Base-by-base conservation (phyloP, 2,888 invertebrate genomes). In the Suillia variegata region DNA sequence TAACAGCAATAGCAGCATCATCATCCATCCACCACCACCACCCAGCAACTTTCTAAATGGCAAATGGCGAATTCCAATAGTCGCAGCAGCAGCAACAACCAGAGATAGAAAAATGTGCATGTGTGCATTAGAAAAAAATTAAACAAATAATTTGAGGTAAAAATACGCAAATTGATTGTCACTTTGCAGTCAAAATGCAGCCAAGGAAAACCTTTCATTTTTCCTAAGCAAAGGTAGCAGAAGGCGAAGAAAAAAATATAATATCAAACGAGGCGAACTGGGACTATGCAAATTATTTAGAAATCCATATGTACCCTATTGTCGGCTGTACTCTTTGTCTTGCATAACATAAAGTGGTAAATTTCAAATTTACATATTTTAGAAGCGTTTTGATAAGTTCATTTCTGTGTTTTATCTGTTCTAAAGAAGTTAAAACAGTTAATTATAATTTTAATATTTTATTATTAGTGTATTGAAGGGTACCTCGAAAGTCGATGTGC, bases 101-200 rank as follows among this genome's bases (percentile, higher is more conserved):
- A 15, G 42, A 5, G n/a, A 13, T 2, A 13, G 24, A 5, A 6
- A 49, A 6, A 24, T 26, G 45, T 54, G 58, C 54, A 54, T 61
- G 59, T 61, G 49, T 54, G 54, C 59, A 59, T 63, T 69, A 62
- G 70, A 64, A 62, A 62, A 70, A 77, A 76, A 76, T 78, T 74
- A 78, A 77, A 69, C 65, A 75, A 76, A 76, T 77, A 78, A 76
- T 76, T 77, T 76, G 59, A 68, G 60, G 75, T 62, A 62, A 71
- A 78, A 72, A 76, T 76, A 74, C 69, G 69, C 70, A 71, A 75
- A 69, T 73, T 74, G 78, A 76, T 78, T 75, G 75, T 75, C 77
- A 70, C 62, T 65, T 73, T 76, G 70, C 74, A 76, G 67, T 20
- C 45, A 45, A 45, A 45, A 45, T 45, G 45, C 5, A 18, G 18